Conservation (phyloP, 2,113 vertebrate genomes). For the Taurulus bubalis region DNA sequence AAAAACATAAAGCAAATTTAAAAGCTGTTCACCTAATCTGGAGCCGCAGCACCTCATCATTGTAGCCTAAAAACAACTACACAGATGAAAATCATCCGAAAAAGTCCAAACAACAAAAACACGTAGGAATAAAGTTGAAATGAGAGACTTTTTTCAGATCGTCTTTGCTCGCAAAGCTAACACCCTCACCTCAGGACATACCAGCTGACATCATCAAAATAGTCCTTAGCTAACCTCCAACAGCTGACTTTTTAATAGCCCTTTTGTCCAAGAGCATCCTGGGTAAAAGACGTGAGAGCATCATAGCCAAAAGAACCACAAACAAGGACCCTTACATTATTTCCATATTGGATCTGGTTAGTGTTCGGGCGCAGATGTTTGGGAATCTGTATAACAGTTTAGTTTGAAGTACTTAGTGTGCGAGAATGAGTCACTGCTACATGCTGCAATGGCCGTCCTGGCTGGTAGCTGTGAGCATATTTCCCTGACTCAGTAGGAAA, state of each 20-base stretch:
- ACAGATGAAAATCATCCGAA: neutral
- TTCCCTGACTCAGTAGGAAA: slow-evolving; percentile 75
- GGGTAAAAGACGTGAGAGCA: slow-evolving; percentile 30
- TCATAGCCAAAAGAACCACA: slow-evolving; percentile 21
- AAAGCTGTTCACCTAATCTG: neutral
- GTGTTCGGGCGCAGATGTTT: slow-evolving; percentile 42
- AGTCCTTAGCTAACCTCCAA: slow-evolving; percentile 60
- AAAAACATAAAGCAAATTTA: neutral
- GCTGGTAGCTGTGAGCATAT: slow-evolving; percentile 47
- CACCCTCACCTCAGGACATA: slow-evolving; percentile 63
- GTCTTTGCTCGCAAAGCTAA: slow-evolving; percentile 40
- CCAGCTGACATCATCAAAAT: slow-evolving; percentile 68
- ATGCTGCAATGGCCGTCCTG: slow-evolving; percentile 33
- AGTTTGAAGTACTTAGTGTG: neutral
- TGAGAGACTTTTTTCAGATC: slow-evolving; percentile 11
- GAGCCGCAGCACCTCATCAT: neutral
- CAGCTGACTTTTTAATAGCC: slow-evolving; percentile 62
- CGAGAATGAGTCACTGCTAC: slow-evolving; percentile 53
- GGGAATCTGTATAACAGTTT: slow-evolving; percentile 22
- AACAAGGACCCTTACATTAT: slow-evolving; percentile 19
- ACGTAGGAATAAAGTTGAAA: slow-evolving; percentile 1
- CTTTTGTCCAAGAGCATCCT: slow-evolving; percentile 53
- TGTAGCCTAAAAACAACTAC: neutral
- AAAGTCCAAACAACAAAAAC: slow-evolving; percentile 1
- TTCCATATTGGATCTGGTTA: slow-evolving; percentile 28